A percentile compares a stretch with the other conserved stretches of the same genome.
Conservation (phyloP, 1,140 invertebrate species). For the Scaptodrosophila lebanonensis region DNA sequence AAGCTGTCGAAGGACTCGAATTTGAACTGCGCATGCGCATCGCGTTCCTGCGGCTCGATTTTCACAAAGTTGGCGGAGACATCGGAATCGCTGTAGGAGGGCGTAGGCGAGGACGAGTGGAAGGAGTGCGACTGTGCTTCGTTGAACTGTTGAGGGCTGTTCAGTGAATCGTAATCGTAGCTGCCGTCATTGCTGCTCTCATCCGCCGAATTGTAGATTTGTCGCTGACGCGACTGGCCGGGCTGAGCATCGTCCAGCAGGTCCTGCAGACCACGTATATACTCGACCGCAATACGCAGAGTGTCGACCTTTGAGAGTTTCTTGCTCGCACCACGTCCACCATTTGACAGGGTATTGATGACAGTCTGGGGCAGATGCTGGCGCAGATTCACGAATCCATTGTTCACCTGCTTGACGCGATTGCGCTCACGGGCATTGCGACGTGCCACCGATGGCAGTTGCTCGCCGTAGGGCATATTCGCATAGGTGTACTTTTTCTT, state of each 20-base stretch:
- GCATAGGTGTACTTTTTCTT: conserved; percentile 85
- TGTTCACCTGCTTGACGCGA: conserved; percentile 97
- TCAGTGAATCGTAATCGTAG: conserved; percentile 58
- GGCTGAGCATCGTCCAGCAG: conserved; percentile 83
- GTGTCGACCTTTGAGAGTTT: conserved; percentile 98
- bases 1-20: conserved; percentile 86
- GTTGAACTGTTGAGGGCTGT: conserved; percentile 78
- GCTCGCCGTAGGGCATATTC: conserved; percentile 79
- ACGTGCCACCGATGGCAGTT: conserved; percentile 89
- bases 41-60: conserved; percentile 61
- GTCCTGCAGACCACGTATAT: conserved; percentile 92
- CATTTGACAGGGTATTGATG: conserved; percentile 82
- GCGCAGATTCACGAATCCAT: conserved; percentile 91
- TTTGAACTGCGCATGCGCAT: conserved; percentile 72
- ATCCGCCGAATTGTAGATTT: conserved; percentile 35
- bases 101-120: conserved; percentile 86
- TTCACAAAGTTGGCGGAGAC: conserved; percentile 67
- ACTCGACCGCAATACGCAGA: conserved; percentile 93
- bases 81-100: conserved; percentile 82
- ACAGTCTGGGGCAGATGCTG: conserved; percentile 90
- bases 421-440: conserved; percentile 95
- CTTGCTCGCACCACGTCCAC: conserved; percentile 85
- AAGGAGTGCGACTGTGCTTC: conserved; percentile 41
- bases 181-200: conserved; percentile 68
- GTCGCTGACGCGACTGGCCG: conserved; percentile 5